These are phyloP conservation scores for Disparrhopalites patrizii DNA, from an alignment of 2,888 invertebrate genomes.

Conservation along the genomic window DNA sequence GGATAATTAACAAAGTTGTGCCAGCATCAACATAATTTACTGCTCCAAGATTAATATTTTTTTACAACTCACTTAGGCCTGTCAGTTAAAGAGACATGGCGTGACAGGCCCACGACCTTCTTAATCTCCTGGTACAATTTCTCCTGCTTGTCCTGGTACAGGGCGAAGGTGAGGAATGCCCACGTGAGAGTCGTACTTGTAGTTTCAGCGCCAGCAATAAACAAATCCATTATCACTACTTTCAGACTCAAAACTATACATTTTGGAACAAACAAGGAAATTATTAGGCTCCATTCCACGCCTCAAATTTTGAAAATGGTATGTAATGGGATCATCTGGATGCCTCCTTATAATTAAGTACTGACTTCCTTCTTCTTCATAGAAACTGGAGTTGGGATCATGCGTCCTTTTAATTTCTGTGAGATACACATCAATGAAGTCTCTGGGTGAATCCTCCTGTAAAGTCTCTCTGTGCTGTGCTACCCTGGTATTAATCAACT, in stretches of 20 bases:
- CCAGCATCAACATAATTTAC: background rate
- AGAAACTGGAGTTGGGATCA: constrained; percentile 30
- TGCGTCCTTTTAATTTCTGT: constrained; percentile 32
- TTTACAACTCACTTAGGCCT: constrained; percentile 25
- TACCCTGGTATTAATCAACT: constrained; percentile 33
- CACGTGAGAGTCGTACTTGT: constrained; percentile 36
- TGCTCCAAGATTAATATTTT: background rate
- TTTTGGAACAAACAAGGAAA: too few relatives aligned
- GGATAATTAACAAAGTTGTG: background rate
- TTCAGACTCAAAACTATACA: constrained; percentile 1
- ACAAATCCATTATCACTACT: constrained; percentile 27
- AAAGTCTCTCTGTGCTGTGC: constrained; percentile 33
- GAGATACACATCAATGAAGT: constrained; percentile 44
- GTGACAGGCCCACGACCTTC: constrained; percentile 30
- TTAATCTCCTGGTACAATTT: constrained; percentile 39
- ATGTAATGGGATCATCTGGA: too few relatives aligned
- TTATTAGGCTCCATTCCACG: too few relatives aligned
- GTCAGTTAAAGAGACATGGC: constrained; percentile 34
- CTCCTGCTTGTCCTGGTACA: constrained; percentile 36
- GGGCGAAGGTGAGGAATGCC: constrained; percentile 35
- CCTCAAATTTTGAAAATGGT: too few relatives aligned
- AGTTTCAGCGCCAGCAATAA: constrained; percentile 30
- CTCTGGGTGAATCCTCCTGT: constrained; percentile 32
- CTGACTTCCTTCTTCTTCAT: constrained; percentile 23
- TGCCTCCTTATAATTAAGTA: too few relatives aligned